Evolutionary conservation across 2,888 invertebrate genomes (phyloP).

Genomic region (Andrena marginata): DNA sequence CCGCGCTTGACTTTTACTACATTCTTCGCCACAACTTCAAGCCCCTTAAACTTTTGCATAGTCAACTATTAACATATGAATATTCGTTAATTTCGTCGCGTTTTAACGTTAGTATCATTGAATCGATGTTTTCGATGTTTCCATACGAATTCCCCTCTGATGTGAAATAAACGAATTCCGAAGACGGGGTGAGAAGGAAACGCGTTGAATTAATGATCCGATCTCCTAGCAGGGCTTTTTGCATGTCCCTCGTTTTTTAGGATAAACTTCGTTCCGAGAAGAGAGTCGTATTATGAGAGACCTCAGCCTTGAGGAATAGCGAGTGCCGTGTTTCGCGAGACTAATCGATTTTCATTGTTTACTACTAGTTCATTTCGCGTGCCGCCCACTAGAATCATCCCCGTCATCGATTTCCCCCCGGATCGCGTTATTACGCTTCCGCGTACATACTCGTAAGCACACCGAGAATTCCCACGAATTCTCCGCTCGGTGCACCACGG

Average conservation of each 20-base stretch:
- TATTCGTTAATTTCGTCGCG: too few species aligned
- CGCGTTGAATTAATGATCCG: neutral
- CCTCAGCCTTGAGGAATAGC: neutral
- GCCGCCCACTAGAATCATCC: conserved; percentile 33
- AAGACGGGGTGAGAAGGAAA: neutral
- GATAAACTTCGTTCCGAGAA: neutral
- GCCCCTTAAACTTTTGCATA: too few species aligned
- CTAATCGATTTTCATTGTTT: conserved; percentile 33
- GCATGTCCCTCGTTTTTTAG: neutral
- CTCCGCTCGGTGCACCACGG: neutral
- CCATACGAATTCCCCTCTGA: too few species aligned
- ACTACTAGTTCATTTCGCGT: conserved; percentile 16
- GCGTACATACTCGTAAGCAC: neutral
- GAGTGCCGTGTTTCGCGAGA: conserved; percentile 6
- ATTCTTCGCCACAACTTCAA: too few species aligned
- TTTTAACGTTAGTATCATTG: too few species aligned
- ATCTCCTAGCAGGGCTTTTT: neutral
- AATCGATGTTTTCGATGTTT: too few species aligned
- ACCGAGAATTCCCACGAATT: conserved; percentile 33
- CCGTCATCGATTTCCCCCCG: conserved; percentile 46
- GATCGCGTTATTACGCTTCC: conserved; percentile 30
- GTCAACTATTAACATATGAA: too few species aligned
- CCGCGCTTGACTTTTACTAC: too few species aligned
- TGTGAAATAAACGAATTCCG: neutral
- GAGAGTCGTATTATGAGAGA: neutral